Evolutionary conservation across 2,797 vertebrate species (phyloP).

Genomic region (Aotus griseimembra): DNA sequence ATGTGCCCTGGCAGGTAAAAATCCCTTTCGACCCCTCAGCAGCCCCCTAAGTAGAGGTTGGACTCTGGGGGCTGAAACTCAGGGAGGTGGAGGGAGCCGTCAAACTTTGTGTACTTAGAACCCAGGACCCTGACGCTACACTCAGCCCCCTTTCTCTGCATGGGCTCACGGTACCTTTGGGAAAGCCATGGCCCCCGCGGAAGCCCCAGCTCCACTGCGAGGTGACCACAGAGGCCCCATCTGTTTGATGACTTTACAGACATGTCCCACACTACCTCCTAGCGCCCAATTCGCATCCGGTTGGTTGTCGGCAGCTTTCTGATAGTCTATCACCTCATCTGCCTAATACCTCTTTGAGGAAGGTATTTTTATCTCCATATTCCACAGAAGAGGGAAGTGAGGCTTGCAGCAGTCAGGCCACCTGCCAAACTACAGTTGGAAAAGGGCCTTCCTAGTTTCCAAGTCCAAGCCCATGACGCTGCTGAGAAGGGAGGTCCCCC

Average conservation of each 20-base stretch:
- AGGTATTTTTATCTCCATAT: background rate
- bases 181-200: accelerated
- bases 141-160: background rate
- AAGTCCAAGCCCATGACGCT: background rate
- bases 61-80: background rate
- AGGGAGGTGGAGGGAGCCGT: accelerated
- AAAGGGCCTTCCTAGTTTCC: background rate
- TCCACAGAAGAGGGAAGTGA: background rate
- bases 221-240: background rate
- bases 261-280: accelerated
- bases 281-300: background rate
- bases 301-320: background rate
- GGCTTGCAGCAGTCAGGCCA: background rate
- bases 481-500: background rate
- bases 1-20: background rate
- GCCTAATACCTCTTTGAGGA: background rate
- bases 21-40: background rate
- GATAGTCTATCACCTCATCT: accelerated
- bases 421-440: background rate
- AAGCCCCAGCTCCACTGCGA: background rate
- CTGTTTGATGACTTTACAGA: background rate
- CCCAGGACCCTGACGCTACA: accelerated
- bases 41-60: background rate
- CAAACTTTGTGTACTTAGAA: background rate
- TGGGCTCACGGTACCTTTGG: background rate